A percentile compares a stretch with the other conserved stretches of the same genome.
Conservation (phyloP, 2,888 invertebrate species). For the Troides aeacus region DNA sequence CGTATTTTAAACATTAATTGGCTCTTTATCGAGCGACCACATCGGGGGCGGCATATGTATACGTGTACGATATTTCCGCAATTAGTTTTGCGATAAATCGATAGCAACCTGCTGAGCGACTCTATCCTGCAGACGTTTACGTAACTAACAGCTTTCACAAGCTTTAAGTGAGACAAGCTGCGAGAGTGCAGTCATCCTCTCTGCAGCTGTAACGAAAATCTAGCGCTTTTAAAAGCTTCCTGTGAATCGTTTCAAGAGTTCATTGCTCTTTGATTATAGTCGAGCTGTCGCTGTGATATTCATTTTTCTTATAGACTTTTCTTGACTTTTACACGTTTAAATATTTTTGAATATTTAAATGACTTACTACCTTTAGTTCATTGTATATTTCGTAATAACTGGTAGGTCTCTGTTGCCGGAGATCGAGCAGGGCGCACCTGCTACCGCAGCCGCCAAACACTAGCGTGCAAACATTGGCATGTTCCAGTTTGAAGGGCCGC, state of each 20-base stretch:
- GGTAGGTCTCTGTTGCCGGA: too few relatives aligned
- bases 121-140: conserved; percentile 7
- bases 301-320: too few relatives aligned
- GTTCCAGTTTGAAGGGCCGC: too few relatives aligned
- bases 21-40: conserved; percentile 6
- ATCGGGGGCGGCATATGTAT: conserved; percentile 12
- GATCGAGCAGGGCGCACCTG: too few relatives aligned
- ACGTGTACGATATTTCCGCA: conserved; percentile 23
- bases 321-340: too few relatives aligned
- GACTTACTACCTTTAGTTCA: too few relatives aligned
- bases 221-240: conserved; percentile 18
- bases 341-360: too few relatives aligned
- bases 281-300: neutral
- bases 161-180: neutral
- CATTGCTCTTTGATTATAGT: conserved; percentile 14
- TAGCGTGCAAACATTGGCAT: too few relatives aligned
- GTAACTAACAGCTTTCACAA: conserved; percentile 13
- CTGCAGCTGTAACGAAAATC: conserved; percentile 3
- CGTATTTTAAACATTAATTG: conserved; percentile 5
- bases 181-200: conserved; percentile 2
- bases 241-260: conserved; percentile 16
- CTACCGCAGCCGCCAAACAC: too few relatives aligned
- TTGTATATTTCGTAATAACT: too few relatives aligned
- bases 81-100: conserved; percentile 15
- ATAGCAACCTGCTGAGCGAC: conserved; percentile 13